phyloP scores from a whole-genome alignment of 2,888 invertebrate genomes.

The Chloroclystis v-ata region DNA sequence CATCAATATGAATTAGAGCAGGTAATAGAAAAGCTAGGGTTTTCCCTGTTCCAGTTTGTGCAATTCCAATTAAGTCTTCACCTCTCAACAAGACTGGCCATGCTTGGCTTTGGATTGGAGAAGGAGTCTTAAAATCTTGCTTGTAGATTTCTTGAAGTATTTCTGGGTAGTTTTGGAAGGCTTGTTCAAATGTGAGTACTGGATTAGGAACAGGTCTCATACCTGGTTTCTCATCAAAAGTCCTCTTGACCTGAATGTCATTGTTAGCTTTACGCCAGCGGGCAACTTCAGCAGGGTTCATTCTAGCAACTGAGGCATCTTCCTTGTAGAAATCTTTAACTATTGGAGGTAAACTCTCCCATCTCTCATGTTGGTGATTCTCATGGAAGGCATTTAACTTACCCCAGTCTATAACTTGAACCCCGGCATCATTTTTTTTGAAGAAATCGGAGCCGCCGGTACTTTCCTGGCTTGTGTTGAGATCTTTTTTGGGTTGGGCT shows the following conservation, averaged over 20 bases:
- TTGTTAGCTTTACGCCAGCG: conserved; percentile 82
- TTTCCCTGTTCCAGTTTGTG: conserved; percentile 96
- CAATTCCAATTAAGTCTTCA: conserved; percentile 96
- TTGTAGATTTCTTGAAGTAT: conserved; percentile 88
- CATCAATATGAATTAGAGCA: conserved; percentile 94
- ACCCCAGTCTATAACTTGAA: conserved; percentile 78
- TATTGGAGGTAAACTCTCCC: conserved; percentile 82
- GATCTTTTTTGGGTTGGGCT: conserved; percentile 36
- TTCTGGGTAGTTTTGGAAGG: conserved; percentile 89
- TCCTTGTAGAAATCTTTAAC: conserved; percentile 91
- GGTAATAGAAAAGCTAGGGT: conserved; percentile 96
- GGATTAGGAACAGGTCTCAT: conserved; percentile 84
- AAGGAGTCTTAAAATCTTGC: conserved; percentile 88
- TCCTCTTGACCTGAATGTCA: conserved; percentile 84
- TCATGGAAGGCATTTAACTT: conserved; percentile 76
- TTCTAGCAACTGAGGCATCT: conserved; percentile 81
- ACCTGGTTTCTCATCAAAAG: conserved; percentile 76
- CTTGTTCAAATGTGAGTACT: conserved; percentile 88
- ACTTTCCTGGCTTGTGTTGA: conserved; percentile 20
- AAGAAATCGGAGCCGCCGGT: conserved; percentile 44
- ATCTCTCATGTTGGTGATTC: conserved; percentile 75
- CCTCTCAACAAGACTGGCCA: conserved; percentile 96
- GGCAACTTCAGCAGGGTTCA: conserved; percentile 81
- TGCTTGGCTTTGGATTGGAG: conserved; percentile 95
- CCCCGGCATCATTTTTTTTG: conserved; percentile 50